phyloP scores from a whole-genome alignment of 1,140 invertebrate species.

The Saccostrea echinata region DNA sequence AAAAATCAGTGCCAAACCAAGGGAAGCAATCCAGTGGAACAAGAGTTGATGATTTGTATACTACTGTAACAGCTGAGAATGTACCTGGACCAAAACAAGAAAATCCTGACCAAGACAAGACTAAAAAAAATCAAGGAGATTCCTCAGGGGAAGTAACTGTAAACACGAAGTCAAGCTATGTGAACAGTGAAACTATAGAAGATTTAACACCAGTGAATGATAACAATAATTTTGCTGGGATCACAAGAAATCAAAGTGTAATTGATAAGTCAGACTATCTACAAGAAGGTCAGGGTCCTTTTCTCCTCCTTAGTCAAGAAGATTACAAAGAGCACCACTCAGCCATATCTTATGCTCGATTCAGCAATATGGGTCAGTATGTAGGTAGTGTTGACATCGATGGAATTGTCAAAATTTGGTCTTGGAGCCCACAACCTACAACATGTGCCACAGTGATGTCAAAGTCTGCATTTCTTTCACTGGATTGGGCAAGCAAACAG shows the following conservation, averaged over 20 bases:
- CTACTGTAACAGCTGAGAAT: background rate
- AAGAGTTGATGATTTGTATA: background rate
- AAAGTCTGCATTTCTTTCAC: conserved; percentile 83
- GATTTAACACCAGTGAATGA: conserved; percentile 25
- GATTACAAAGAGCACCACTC: conserved; percentile 85
- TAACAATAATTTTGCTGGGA: background rate
- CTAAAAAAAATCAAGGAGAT: background rate
- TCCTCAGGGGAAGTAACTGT: background rate
- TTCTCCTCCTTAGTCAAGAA: conserved; percentile 80
- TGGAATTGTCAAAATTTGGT: conserved; percentile 84
- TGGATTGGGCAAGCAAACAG: conserved; percentile 86
- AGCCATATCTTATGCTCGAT: conserved; percentile 85
- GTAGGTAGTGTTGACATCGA: conserved; percentile 86
- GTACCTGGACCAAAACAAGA: background rate
- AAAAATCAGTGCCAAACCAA: background rate
- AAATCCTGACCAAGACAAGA: background rate
- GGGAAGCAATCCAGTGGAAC: background rate
- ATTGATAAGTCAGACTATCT: conserved; percentile 27
- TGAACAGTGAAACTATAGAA: background rate
- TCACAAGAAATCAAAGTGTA: background rate
- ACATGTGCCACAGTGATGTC: conserved; percentile 84
- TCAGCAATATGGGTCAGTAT: conserved; percentile 84
- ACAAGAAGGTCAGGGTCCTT: background rate
- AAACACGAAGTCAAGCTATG: background rate
- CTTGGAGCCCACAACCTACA: conserved; percentile 72